Percentiles rank a stretch among this genome's conserved stretches.
phyloP scores from a whole-genome alignment of 2,797 vertebrate genomes.

The Sciaenops ocellatus region DNA sequence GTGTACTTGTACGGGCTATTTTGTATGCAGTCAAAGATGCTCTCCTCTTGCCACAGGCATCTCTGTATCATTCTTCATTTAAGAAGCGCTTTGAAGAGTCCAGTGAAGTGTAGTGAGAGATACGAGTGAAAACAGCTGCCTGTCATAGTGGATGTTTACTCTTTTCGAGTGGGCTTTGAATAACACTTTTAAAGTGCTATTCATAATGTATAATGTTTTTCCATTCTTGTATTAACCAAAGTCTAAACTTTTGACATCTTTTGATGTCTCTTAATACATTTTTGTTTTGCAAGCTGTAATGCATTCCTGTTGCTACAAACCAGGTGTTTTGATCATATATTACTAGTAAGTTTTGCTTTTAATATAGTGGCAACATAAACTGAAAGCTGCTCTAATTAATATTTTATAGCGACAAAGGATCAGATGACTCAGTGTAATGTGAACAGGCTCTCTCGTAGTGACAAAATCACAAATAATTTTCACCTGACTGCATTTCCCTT shows the following conservation, averaged over 20 bases:
- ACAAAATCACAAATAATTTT: not conserved
- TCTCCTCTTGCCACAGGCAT: conserved; percentile 72
- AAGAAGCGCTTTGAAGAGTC: conserved; percentile 79
- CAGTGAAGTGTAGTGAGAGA: conserved; percentile 74
- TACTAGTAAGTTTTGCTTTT: not conserved
- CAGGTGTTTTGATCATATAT: not conserved
- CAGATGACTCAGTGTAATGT: not conserved
- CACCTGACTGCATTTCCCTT: not conserved
- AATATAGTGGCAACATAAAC: not conserved
- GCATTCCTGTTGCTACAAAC: not conserved
- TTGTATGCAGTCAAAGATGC: conserved; percentile 75
- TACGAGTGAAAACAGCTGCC: conserved; percentile 74
- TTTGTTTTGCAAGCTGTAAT: conserved; percentile 7
- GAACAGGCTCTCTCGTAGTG: not conserved
- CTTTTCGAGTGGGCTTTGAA: conserved; percentile 67
- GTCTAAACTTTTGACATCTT: conserved; percentile 29
- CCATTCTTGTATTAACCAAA: conserved; percentile 5
- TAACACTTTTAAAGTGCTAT: conserved; percentile 63
- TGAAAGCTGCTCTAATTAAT: not conserved
- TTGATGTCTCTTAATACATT: conserved; percentile 8
- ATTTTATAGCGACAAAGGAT: not conserved
- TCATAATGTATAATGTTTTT: conserved; percentile 54
- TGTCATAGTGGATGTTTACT: conserved; percentile 74
- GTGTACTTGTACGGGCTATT: conserved; percentile 59
- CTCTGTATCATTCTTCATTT: conserved; percentile 78